A percentile compares a stretch with the other conserved stretches of the same genome.
Evolutionary conservation across 2,113 vertebrate species (phyloP).

Genomic region (Pelobates fuscus): DNA sequence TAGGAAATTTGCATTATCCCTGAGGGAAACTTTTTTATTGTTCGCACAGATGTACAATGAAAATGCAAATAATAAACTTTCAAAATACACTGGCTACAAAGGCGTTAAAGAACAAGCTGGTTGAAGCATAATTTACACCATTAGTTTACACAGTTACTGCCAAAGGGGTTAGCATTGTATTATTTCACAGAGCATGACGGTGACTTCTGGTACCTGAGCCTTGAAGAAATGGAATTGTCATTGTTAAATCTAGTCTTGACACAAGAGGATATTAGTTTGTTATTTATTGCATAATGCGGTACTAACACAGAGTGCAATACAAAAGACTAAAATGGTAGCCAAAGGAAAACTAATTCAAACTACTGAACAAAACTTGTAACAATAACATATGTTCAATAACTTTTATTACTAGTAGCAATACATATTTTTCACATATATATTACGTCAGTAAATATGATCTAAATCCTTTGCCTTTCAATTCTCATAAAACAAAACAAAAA

Average conservation of each 20-base stretch:
- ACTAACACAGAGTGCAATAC: background rate
- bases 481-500: no score
- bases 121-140: background rate
- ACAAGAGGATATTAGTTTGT: background rate
- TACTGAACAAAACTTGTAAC: background rate
- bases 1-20: no score
- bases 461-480: no score
- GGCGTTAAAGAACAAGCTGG: background rate
- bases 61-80: no score
- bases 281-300: background rate
- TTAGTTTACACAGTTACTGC: background rate
- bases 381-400: background rate
- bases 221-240: background rate
- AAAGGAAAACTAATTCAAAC: background rate
- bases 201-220: background rate
- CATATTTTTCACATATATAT: background rate
- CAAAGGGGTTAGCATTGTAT: background rate
- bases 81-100: no score
- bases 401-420: background rate
- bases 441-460: no score
- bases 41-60: no score
- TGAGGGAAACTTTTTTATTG: no score
- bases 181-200: background rate
- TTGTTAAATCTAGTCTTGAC: background rate
- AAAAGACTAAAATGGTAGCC: background rate